A percentile compares a stretch with the other conserved stretches of the same genome.
These are phyloP conservation scores for Meloidogyne chitwoodi DNA, from an alignment of 1,140 invertebrate genomes.

Conservation along the genomic window DNA sequence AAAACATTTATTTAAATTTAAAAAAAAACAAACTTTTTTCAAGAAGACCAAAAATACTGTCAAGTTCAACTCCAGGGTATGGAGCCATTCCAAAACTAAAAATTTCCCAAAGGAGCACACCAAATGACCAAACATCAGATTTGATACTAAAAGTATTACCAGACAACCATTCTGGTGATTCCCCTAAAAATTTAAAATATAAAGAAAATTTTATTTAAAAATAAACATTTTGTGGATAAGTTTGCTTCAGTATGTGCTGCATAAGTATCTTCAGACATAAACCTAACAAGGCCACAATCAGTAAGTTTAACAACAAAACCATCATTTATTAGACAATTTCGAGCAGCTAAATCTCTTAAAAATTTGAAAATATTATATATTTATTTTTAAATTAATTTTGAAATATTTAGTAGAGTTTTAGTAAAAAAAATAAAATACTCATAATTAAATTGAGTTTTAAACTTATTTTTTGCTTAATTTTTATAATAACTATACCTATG, in stretches of 20 bases:
- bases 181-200: conserved; percentile 66
- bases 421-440: too few species aligned
- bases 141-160: conserved; percentile 99
- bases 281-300: conserved; percentile 90
- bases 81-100: conserved; percentile 98
- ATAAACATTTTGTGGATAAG: conserved; percentile 96
- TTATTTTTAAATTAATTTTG: too few species aligned
- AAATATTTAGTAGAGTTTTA: too few species aligned
- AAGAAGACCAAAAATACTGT: conserved; percentile 92
- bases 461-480: too few species aligned
- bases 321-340: conserved; percentile 87
- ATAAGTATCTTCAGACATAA: conserved; percentile 91
- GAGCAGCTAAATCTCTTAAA: conserved; percentile 84
- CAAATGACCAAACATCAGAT: conserved; percentile 67
- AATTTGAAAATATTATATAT: background rate
- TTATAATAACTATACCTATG: conserved; percentile 80
- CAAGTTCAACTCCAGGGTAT: conserved; percentile 95
- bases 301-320: conserved; percentile 85
- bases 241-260: conserved; percentile 84
- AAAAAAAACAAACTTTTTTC: conserved; percentile 80
- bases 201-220: background rate
- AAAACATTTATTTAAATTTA: background rate
- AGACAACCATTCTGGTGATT: conserved; percentile 92
- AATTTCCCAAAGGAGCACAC: conserved; percentile 69
- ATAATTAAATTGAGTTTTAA: too few species aligned